Conservation (phyloP, 2,888 invertebrate species). For the Schizotus pectinicornis region DNA sequence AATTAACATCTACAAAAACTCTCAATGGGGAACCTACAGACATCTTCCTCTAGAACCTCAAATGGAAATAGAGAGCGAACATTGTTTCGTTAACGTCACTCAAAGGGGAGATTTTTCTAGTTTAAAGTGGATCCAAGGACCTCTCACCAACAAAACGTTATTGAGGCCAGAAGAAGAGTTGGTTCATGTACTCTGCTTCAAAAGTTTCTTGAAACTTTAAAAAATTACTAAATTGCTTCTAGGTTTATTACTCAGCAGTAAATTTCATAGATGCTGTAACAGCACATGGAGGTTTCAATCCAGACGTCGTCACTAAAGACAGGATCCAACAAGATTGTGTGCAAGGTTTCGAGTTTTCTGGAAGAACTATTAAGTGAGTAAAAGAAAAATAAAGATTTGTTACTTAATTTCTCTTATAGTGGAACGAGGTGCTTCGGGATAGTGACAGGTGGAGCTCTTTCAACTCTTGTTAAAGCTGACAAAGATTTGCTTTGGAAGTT, state of each 20-base stretch:
- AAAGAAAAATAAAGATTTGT: neutral
- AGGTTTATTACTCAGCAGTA: constrained; percentile 72
- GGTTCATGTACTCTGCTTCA: constrained; percentile 31
- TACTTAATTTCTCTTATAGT: constrained; percentile 20
- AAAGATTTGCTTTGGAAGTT: constrained; percentile 59
- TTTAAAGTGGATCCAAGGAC: constrained; percentile 81
- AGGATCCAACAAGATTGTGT: constrained; percentile 70
- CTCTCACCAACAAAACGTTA: constrained; percentile 44
- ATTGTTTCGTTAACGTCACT: constrained; percentile 78
- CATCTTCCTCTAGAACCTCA: constrained; percentile 72
- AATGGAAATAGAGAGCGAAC: constrained; percentile 61
- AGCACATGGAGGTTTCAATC: constrained; percentile 86
- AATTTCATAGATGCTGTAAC: constrained; percentile 96
- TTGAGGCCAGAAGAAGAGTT: constrained; percentile 36
- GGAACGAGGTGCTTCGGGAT: constrained; percentile 58
- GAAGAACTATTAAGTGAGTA: constrained; percentile 46
- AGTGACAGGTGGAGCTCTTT: constrained; percentile 61
- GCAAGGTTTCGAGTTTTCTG: constrained; percentile 73
- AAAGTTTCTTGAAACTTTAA: neutral
- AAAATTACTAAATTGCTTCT: neutral
- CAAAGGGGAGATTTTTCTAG: constrained; percentile 87
- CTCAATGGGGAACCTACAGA: constrained; percentile 72
- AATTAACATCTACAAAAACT: constrained; percentile 76
- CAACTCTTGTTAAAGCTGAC: constrained; percentile 62
- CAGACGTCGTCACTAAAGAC: constrained; percentile 76